Base-by-base conservation (phyloP, 2,113 vertebrate genomes). In the Amphiprion ocellaris region DNA sequence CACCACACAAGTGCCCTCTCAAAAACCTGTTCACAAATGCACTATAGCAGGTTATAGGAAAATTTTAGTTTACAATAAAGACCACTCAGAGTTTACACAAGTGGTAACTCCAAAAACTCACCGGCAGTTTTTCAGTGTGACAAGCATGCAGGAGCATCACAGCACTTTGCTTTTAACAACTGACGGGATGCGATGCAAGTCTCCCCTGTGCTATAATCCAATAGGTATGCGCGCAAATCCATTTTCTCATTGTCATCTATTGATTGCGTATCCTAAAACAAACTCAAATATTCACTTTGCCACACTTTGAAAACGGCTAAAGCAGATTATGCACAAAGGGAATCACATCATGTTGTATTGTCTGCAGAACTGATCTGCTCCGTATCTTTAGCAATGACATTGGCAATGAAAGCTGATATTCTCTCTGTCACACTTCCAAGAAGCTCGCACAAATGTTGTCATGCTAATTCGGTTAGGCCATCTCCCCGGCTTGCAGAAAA, bases 381-480 rank as follows among this genome's bases (percentile, higher is more conserved):
- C 77, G 23, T 81, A 82, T 90, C 78, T 89, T 79, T 82, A 77
- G 83, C 79, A 72, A 66, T 67, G 83, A 69, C 76, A 68, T 33
- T 79, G 87, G 79, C 83, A 84, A 63, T 61, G 83, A 54, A 65
- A 84, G 80, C 77, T 41, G 90, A 85, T 86, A 82, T 87, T 74
- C 84, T 77, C 82, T 86, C 77, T 83, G 87, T 87, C 90, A 85
- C 82, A 77, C 75, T 88, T 88, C 79, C 85, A 89, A 84, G 66
- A 52, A 81, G 74, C 79, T 70, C 10, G 74, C 87, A 73, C 74
- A 81, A 83, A 85, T 79, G 87, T 72, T 84, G 83, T 77, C 84
- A 73, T 67, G 86, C 82, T 90, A 86, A 90, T 89, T 91, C 67
- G 30, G 84, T 86, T 82, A 84, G 86, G 74, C 80, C 75, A 54